Base-by-base conservation (phyloP, 2,113 vertebrate species). In the Ariopsis seemanni region DNA sequence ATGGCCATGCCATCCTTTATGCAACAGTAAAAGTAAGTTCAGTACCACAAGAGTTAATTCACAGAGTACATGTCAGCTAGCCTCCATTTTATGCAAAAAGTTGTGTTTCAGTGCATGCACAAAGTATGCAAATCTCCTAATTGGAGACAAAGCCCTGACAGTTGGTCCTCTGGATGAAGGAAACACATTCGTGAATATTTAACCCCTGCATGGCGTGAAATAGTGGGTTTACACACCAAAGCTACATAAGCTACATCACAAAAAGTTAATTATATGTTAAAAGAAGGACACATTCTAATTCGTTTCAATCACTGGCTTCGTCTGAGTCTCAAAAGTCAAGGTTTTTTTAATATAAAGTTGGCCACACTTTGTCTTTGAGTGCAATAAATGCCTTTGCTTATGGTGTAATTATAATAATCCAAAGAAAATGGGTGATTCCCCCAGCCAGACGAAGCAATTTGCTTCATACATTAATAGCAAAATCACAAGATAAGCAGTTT, bases 181-280 rank as follows among this genome's bases (percentile, higher is more conserved):
- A 75, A 92, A 85, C 81, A 58, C 81, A 93, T 92, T 91, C 93
- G 93, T 90, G 83, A 92, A 94, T 92, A 92, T 93, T 94, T 90
- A 89, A 93, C 91, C 91, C 90, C 90, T 89, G 89, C 1, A 42
- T 88, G 89, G 71, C 90, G 67, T 89, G 63, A 90, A 74, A n/a
- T 88, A 11, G 20, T 90, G 86, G 86, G 4, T 2, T 72, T 17
- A 34, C 30, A 74, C 22, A 74, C 69, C 27, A 34, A 15, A 22
- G 15, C 5, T 10, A 11, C 4, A 69, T 11, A 69, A 27, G n/a
- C n/a, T 27, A 34, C 34, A 42, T 71, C 15, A 17, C 14, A 48
- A 42, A 34, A 72, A 18, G 30, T 18, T 48, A 72, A 34, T 71
- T 67, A 67, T 80, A 57, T 18, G 79, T 30, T 25, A 18, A 30